phyloP scores from a whole-genome alignment of 2,113 vertebrate genomes.

The Dicerorhinus sumatrensis region DNA sequence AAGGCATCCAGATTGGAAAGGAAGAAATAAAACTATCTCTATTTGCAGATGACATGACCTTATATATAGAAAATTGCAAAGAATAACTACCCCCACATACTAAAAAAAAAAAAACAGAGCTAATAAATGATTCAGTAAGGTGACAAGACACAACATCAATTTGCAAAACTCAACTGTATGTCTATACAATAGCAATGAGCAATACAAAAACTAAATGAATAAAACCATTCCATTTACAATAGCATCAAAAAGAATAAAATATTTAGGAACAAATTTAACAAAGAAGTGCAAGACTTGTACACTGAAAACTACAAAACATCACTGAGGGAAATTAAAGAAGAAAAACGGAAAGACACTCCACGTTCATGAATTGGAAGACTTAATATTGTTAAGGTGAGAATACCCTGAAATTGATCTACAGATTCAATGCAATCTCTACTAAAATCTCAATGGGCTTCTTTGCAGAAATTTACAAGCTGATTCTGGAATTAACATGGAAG shows the following conservation, averaged over 20 bases:
- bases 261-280: not conserved
- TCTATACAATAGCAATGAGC: not conserved
- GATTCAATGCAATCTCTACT: not conserved
- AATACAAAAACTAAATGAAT: not conserved
- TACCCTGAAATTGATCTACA: not conserved
- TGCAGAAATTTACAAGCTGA: not conserved
- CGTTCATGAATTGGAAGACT: not conserved
- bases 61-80: not conserved
- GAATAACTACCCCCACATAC: not conserved
- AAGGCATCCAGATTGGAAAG: not conserved
- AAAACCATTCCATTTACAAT: not conserved
- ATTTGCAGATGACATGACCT: not conserved
- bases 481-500: not conserved
- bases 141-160: not conserved
- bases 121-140: not conserved
- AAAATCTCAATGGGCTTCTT: not conserved
- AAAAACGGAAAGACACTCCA: not conserved
- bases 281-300: not conserved
- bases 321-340: not conserved
- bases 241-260: slow-evolving; percentile 19
- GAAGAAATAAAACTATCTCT: not conserved
- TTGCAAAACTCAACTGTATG: not conserved
- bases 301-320: not conserved
- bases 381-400: not conserved
- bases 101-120: not conserved